These are phyloP conservation scores for Nomada flava DNA, from an alignment of 2,888 invertebrate genomes.

Conservation along the genomic window DNA sequence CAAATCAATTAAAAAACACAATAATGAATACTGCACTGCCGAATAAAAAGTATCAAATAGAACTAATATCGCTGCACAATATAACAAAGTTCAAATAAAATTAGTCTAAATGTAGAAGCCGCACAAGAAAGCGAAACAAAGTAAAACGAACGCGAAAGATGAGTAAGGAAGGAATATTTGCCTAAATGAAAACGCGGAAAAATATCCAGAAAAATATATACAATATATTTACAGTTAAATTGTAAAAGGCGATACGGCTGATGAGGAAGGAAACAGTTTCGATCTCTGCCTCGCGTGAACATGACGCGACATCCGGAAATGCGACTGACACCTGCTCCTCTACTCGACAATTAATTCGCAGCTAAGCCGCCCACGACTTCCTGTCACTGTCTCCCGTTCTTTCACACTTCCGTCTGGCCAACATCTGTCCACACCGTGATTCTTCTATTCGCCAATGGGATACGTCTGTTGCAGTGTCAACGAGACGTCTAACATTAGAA, in stretches of 20 bases:
- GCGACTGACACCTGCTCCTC: constrained; percentile 47
- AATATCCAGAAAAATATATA: not conserved
- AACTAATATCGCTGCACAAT: no score
- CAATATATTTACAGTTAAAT: not conserved
- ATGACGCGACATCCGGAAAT: constrained; percentile 45
- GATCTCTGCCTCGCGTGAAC: constrained; percentile 51
- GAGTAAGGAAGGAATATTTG: no score
- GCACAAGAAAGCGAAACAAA: no score
- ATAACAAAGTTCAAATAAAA: no score
- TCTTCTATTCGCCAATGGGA: constrained; percentile 12
- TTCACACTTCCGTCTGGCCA: constrained; percentile 24
- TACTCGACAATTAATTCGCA: constrained; percentile 50
- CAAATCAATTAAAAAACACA: no score
- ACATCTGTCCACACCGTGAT: constrained; percentile 46
- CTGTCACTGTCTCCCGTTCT: constrained; percentile 34
- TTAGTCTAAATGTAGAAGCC: no score
- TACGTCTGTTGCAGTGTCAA: constrained; percentile 3
- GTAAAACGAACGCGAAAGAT: no score
- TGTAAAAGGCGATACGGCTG: constrained; percentile 8
- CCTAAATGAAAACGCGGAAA: no score
- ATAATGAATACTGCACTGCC: no score
- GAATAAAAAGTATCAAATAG: no score
- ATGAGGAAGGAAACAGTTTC: constrained; percentile 30
- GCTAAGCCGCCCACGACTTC: constrained; percentile 48
- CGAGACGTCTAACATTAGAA: not conserved